Conservation (phyloP, 2,888 invertebrate species). For the Ischnus inquisitorius region DNA sequence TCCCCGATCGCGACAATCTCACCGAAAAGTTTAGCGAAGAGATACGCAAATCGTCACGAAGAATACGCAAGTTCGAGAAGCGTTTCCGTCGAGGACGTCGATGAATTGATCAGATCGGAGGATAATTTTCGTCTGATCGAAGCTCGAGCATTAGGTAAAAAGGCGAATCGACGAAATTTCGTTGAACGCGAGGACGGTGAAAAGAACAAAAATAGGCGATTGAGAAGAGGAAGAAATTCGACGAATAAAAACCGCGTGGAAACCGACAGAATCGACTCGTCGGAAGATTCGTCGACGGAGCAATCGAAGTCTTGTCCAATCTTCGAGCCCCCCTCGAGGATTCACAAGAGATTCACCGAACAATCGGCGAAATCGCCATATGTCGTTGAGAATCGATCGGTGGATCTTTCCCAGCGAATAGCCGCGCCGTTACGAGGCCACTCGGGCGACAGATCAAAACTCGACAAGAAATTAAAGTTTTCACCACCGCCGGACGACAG, state of each 20-base stretch:
- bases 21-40: conserved; percentile 1
- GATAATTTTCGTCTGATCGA: conserved; percentile 75
- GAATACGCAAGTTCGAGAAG: conserved; percentile 74
- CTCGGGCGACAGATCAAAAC: background rate
- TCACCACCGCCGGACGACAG: conserved; percentile 77
- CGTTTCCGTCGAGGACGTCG: conserved; percentile 79
- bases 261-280: conserved; percentile 20
- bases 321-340: conserved; percentile 8
- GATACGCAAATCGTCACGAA: conserved; percentile 59
- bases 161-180: conserved; percentile 41
- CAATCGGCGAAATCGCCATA: background rate
- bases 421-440: conserved; percentile 42
- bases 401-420: background rate
- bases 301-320: background rate
- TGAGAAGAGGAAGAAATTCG: conserved; percentile 13
- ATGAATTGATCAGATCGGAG: conserved; percentile 79
- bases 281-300: conserved; percentile 31
- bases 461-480: conserved; percentile 71
- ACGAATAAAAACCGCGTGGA: background rate
- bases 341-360: conserved; percentile 21
- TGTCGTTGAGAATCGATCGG: background rate
- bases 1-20: background rate
- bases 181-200: background rate
- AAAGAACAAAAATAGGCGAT: background rate
- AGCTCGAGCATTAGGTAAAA: conserved; percentile 67